Evolutionary conservation across 2,113 vertebrate genomes (phyloP).

Genomic region (Xyrauchen texanus): DNA sequence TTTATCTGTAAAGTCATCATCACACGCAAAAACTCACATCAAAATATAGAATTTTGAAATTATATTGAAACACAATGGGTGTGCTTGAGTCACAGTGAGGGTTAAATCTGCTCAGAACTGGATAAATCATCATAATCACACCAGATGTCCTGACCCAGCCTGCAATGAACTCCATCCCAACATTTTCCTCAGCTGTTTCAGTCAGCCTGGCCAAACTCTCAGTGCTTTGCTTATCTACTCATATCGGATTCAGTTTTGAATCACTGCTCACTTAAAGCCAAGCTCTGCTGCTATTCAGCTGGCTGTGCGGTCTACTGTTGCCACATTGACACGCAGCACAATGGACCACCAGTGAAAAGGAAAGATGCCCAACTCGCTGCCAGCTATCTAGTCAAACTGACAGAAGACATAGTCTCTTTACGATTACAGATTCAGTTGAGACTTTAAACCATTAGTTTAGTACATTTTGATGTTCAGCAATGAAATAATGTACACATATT

Average conservation of each 20-base stretch:
- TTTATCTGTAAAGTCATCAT: slow-evolving; percentile 15
- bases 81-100: slow-evolving; percentile 32
- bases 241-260: slow-evolving; percentile 68
- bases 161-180: slow-evolving; percentile 20
- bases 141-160: slow-evolving; percentile 26
- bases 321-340: slow-evolving; percentile 55
- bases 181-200: slow-evolving; percentile 15
- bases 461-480: no score
- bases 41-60: slow-evolving; percentile 11
- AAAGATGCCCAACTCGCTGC: slow-evolving; percentile 37
- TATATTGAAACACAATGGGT: slow-evolving; percentile 23
- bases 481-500: no score
- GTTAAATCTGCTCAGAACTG: slow-evolving; percentile 24
- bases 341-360: slow-evolving; percentile 64
- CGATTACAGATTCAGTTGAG: background rate
- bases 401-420: slow-evolving; percentile 3
- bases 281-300: slow-evolving; percentile 59
- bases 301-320: slow-evolving; percentile 71
- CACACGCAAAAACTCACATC: slow-evolving; percentile 6
- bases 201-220: slow-evolving; percentile 47
- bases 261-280: slow-evolving; percentile 59
- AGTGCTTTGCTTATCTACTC: slow-evolving; percentile 69
- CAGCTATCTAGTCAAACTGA: slow-evolving; percentile 6
- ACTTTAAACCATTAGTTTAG: no score
- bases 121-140: slow-evolving; percentile 24